These are phyloP conservation scores for Xiphydria camelus DNA, from an alignment of 2,888 invertebrate species.

Conservation along the genomic window DNA sequence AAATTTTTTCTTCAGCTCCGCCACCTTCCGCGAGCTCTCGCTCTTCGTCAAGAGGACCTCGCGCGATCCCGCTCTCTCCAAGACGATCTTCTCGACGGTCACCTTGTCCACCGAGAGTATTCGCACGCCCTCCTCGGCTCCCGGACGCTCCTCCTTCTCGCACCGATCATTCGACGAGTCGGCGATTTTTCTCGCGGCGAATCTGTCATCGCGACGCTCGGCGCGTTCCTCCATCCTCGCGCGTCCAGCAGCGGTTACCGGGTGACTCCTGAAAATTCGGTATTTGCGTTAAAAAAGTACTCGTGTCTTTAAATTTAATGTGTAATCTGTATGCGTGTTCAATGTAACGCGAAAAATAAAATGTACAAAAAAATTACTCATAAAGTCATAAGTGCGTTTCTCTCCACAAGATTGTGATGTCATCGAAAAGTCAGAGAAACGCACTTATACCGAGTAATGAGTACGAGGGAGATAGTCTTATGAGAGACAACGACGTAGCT, in stretches of 20 bases:
- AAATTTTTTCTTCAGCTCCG: slow-evolving; percentile 22
- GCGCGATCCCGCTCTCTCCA: slow-evolving; percentile 32
- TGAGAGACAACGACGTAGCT: no score
- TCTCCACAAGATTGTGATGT: no score
- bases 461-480: no score
- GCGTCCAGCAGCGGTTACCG: not conserved
- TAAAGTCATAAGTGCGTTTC: no score
- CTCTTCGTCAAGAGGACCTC: slow-evolving; percentile 36
- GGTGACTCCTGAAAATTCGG: slow-evolving; percentile 24
- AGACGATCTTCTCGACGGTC: slow-evolving; percentile 39
- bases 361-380: no score
- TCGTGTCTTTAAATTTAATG: no score
- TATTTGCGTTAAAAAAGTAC: no score
- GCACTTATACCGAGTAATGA: no score
- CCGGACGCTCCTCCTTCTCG: slow-evolving; percentile 4
- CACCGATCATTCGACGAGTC: slow-evolving; percentile 1
- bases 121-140: slow-evolving; percentile 20
- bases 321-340: no score
- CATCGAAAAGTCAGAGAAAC: no score
- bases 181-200: no score
- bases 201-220: not conserved
- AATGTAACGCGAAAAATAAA: no score
- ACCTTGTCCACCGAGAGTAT: slow-evolving; percentile 40
- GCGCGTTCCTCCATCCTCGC: slow-evolving; percentile 25
- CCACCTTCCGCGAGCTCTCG: slow-evolving; percentile 30